Base-by-base conservation (phyloP, 2,797 vertebrate genomes). In the Coranthus polyacanthus region DNA sequence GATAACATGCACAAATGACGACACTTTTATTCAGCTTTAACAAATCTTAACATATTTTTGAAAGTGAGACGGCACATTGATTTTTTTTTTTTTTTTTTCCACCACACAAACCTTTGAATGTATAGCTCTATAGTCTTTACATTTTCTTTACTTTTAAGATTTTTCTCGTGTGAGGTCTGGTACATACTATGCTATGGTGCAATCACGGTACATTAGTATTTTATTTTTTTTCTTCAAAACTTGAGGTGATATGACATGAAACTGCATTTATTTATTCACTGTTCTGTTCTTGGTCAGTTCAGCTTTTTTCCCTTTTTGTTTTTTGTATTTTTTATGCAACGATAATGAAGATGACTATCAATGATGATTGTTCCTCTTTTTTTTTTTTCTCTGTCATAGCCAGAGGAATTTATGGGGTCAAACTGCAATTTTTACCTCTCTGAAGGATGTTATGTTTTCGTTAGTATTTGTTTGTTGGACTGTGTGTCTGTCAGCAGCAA, bases 1-100 rank as follows among this genome's bases (percentile, higher is more conserved):
- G 78, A 43, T 92, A 76, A 21, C 67, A 12, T 8, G 61, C 50
- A 41, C 26, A 16, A 58, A 15, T 15, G 9, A 66, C 43, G 43
- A 60, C 13, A 17, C 13, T n/a, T n/a, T n/a, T n/a, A n/a, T n/a
- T n/a, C n/a, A n/a, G 32, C 24, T 59, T 62, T 54, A 20, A 16
- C 36, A 20, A 49, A 47, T 38, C 32, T 38, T 32, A 43, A 51
- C 1, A 1, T 18, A 32, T 46, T 46, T 50, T 51, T 32, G 9
- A 57, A 65, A 46, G 54, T 39, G 0, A 9, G 3, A 7, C 21
- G n/a, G 32, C 21, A 47, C 4, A 2, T 13, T 43, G 15, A 36
- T 36, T 26, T 24, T 32, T 1, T 32, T 36, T 26, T 24, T 32
- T 1, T 32, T 32, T 2, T 62, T 68, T 66, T 16, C 10, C 41